Evolutionary conservation across 2,888 invertebrate genomes (phyloP).

Genomic region (Aspidiotus rigidus): DNA sequence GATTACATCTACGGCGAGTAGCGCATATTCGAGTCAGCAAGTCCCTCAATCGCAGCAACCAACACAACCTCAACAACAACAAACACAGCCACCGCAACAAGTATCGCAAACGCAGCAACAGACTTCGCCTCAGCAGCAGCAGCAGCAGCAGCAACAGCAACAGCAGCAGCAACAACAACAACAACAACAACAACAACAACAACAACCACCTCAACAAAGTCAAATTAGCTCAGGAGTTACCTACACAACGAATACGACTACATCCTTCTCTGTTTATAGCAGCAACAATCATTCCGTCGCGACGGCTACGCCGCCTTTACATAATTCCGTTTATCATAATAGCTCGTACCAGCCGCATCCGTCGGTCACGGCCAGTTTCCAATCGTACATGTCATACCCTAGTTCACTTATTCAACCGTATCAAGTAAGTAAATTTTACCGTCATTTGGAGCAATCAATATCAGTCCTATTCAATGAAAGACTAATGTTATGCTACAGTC

Average conservation of each 20-base stretch:
- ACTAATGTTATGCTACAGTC: too few relatives aligned
- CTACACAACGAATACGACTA: constrained; percentile 22
- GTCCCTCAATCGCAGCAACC: neutral
- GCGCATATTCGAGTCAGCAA: constrained; percentile 25
- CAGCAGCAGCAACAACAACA: neutral
- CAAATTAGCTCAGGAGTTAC: neutral
- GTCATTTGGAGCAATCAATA: too few relatives aligned
- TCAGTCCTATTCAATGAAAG: too few relatives aligned
- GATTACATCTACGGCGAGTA: constrained; percentile 19
- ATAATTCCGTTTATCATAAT: constrained; percentile 30
- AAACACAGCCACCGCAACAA: neutral
- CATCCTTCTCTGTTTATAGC: constrained; percentile 30
- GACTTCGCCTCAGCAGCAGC: neutral
- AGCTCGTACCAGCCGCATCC: constrained; percentile 31
- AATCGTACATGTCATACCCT: constrained; percentile 27
- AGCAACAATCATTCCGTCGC: constrained; percentile 25
- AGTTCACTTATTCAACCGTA: constrained; percentile 28
- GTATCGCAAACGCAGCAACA: neutral
- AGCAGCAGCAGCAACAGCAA: constrained; percentile 6
- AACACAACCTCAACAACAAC: neutral
- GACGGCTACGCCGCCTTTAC: constrained; percentile 28
- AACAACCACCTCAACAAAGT: neutral
- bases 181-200: neutral
- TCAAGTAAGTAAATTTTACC: constrained; percentile 6
- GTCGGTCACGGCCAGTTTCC: constrained; percentile 25